These are phyloP conservation scores for Unio delphinus DNA, from an alignment of 2,888 invertebrate genomes.

Conservation along the genomic window DNA sequence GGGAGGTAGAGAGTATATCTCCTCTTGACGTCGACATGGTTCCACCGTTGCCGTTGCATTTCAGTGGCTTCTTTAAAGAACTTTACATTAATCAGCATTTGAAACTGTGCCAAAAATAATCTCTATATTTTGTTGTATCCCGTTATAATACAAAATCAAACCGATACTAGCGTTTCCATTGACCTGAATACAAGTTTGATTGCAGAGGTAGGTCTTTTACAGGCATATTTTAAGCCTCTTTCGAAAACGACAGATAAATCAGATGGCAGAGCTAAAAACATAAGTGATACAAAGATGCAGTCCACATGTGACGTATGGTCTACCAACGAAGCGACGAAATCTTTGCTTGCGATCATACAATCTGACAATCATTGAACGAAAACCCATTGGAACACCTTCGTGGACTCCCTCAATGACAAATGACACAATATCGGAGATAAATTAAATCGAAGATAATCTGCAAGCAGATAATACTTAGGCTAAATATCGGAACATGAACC, in stretches of 20 bases:
- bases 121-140: slow-evolving; percentile 25
- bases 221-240: slow-evolving; percentile 13
- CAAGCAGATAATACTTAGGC: slow-evolving; percentile 17
- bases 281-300: slow-evolving; percentile 17
- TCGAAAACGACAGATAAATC: slow-evolving; percentile 16
- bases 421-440: slow-evolving; percentile 17
- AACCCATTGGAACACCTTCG: slow-evolving; percentile 34
- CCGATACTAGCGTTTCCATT: slow-evolving; percentile 17
- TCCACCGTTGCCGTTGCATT: slow-evolving; percentile 17
- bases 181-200: slow-evolving; percentile 1
- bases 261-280: slow-evolving; percentile 18
- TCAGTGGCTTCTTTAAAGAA: slow-evolving; percentile 26
- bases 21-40: too few relatives aligned
- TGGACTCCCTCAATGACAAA: slow-evolving; percentile 20
- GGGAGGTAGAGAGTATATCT: slow-evolving; percentile 6
- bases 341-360: slow-evolving; percentile 22
- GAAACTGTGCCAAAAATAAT: slow-evolving; percentile 22
- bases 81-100: slow-evolving; percentile 28
- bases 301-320: slow-evolving; percentile 26
- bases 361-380: slow-evolving; percentile 33
- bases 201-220: not conserved
- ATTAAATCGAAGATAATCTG: slow-evolving; percentile 25
- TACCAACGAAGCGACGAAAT: slow-evolving; percentile 28
- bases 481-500: slow-evolving; percentile 10
- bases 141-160: slow-evolving; percentile 4